Conservation (phyloP, 2,888 invertebrate genomes). For the Hipparchia sbordonii region DNA sequence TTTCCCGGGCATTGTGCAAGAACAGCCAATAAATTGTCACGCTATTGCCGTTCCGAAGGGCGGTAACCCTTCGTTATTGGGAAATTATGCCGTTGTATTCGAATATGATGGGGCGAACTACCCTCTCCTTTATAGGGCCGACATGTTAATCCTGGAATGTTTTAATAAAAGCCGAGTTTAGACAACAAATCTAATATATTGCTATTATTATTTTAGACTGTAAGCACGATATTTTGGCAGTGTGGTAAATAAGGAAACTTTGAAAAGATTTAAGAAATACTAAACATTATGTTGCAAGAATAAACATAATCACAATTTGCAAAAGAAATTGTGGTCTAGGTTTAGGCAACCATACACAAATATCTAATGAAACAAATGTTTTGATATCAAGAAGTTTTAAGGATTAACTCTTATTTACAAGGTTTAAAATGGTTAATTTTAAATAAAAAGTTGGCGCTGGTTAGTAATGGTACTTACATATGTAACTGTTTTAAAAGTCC, state of each 20-base stretch:
- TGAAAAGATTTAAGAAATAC: neutral
- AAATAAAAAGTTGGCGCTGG: no score
- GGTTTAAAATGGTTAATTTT: no score
- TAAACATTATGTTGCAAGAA: no score
- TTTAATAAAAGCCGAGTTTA: conserved; percentile 5
- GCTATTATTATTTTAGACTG: neutral
- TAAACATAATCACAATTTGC: no score
- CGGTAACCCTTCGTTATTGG: conserved; percentile 41
- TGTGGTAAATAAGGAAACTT: neutral
- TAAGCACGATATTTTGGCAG: neutral
- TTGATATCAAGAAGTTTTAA: no score
- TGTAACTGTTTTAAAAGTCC: no score
- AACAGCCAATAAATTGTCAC: conserved; percentile 78
- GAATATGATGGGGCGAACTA: conserved; percentile 37
- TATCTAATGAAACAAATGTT: no score
- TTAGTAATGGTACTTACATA: no score
- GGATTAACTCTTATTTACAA: no score
- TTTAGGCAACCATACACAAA: no score
- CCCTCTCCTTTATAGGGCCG: conserved; percentile 22
- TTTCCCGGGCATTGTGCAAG: conserved; percentile 66
- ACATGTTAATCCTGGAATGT: conserved; percentile 23
- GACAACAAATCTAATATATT: neutral
- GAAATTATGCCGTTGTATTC: conserved; percentile 40
- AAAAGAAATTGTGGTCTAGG: no score
- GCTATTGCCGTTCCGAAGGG: conserved; percentile 52